phyloP scores from a whole-genome alignment of 2,797 vertebrate genomes.

The Poeciliopsis turneri region DNA sequence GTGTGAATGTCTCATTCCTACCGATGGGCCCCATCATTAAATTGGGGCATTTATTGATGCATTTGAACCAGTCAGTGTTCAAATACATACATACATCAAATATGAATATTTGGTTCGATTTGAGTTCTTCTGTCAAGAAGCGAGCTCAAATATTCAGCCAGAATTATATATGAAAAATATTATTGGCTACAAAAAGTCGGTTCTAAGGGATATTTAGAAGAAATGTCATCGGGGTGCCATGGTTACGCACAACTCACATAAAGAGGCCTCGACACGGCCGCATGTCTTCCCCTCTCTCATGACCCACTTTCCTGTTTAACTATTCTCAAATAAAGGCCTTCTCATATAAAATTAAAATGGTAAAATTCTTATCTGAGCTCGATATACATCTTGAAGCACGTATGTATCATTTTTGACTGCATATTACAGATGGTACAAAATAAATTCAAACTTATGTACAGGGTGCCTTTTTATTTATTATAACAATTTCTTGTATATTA shows the following conservation, averaged over 20 bases:
- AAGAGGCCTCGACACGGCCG: too few species aligned
- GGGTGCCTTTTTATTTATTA: background rate
- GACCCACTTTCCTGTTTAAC: too few species aligned
- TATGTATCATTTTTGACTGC: background rate
- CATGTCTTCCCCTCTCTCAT: too few species aligned
- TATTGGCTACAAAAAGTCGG: background rate
- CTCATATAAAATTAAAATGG: too few species aligned
- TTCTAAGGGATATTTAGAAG: background rate
- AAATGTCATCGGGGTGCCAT: too few species aligned
- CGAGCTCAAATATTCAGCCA: background rate
- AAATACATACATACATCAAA: background rate
- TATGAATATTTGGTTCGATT: background rate
- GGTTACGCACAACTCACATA: too few species aligned
- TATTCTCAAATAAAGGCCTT: too few species aligned
- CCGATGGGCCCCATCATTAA: too few species aligned
- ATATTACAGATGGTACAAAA: background rate
- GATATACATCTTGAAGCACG: background rate
- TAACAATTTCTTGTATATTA: background rate
- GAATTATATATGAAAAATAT: background rate
- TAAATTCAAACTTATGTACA: background rate
- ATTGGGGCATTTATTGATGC: background rate
- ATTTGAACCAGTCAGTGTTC: background rate
- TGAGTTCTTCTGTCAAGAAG: background rate
- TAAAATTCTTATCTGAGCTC: too few species aligned
- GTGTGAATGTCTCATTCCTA: background rate